Base-by-base conservation (phyloP, 2,888 invertebrate species). In the Himalopsyche tibetana region DNA sequence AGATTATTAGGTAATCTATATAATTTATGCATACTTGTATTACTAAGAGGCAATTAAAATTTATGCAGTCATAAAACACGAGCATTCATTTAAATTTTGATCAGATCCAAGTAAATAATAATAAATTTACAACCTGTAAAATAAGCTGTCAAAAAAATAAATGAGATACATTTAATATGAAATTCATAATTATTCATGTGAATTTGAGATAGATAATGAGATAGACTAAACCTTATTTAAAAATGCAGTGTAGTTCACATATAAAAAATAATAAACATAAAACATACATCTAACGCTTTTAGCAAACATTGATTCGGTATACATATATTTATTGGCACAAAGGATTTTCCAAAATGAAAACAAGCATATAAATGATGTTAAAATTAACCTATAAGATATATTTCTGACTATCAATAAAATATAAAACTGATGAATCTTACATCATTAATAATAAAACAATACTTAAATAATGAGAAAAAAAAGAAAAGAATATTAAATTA, bases 381-480 rank as follows among this genome's bases (percentile, higher is more conserved):
- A 51, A 63, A 63, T 63, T 63, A 63, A 63, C 19, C 63, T 63
- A 63, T 12, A 63, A 17, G 19, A 63, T 63, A 63, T n/a, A 51
- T 51, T 15, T 51, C 11, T 63, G 63, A 19, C 63, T 63, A 63
- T 63, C 19, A 8, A n/a, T 63, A 63, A 63, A 63, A 63, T 63
- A 63, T 28, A 63, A 63, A 63, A 63, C 19, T 19, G 63, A 63
- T 19, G 28, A 63, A 19, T 63, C 28, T 63, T 19, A 19, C 28
- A 63, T 63, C 63, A 6, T 63, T 63, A 63, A 63, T 63, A 63
- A 63, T 63, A 51, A 51, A 51, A 15, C 51, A 51, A 51, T 51
- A 63, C 19, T 63, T 63, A 19, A 63, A 63, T 63, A 63, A 63
- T 28, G 63, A 63, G n/a, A 56, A 56, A 56, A 17, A n/a, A 17